These are phyloP conservation scores for Hippocampus mohnikei DNA, from an alignment of 2,113 vertebrate genomes.

Conservation along the genomic window DNA sequence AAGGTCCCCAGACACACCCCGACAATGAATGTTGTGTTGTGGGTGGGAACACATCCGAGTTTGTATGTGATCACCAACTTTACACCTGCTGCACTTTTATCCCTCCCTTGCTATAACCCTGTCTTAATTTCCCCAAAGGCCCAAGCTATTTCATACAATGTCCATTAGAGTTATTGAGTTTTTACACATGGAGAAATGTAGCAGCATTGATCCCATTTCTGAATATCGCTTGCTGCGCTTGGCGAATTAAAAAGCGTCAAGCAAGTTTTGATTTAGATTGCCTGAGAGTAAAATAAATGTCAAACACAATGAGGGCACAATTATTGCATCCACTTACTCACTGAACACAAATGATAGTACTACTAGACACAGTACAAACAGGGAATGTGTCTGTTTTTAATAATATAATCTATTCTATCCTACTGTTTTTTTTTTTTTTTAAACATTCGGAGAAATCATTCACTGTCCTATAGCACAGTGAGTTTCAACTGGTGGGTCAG, in stretches of 20 bases:
- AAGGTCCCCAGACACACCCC: slow-evolving; percentile 60
- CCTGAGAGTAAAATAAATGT: background rate
- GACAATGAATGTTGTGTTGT: slow-evolving; percentile 23
- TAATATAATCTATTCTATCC: too few species aligned
- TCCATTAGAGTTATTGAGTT: slow-evolving; percentile 3
- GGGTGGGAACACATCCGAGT: slow-evolving; percentile 18
- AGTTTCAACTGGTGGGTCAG: too few species aligned
- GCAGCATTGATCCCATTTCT: slow-evolving; percentile 15
- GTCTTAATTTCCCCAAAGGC: slow-evolving; percentile 28
- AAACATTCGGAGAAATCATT: too few species aligned
- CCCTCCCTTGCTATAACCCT: slow-evolving; percentile 13
- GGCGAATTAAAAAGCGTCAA: slow-evolving; percentile 1
- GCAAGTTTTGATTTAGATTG: slow-evolving; percentile 1
- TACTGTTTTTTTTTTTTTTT: too few species aligned
- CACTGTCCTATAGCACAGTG: too few species aligned
- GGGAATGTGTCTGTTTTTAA: background rate
- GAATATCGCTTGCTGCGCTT: background rate
- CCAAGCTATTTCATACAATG: slow-evolving; percentile 5
- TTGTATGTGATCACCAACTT: slow-evolving; percentile 31
- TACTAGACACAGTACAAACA: background rate
- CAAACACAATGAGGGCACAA: background rate
- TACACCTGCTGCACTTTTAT: slow-evolving; percentile 3
- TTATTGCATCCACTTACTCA: background rate
- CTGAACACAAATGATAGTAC: background rate
- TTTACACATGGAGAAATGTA: background rate